Percentiles rank a stretch among this genome's conserved stretches.
These are phyloP conservation scores for Homarus americanus DNA, from an alignment of 1,140 invertebrate genomes.

Conservation along the genomic window DNA sequence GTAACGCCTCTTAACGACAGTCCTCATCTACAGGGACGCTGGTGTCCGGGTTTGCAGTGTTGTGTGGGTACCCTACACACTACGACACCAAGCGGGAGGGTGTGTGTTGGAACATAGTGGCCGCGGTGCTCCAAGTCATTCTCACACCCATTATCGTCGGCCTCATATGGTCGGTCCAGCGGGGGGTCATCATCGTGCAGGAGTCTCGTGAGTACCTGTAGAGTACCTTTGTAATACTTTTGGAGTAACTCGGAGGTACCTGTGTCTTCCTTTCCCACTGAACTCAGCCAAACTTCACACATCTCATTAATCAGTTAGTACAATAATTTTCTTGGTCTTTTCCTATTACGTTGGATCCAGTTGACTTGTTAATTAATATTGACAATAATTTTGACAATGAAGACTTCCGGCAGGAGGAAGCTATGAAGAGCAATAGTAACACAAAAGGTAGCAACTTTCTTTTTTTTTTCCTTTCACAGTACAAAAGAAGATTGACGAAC, in stretches of 20 bases:
- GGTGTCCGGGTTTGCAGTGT: constrained; percentile 44
- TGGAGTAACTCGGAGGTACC: neutral
- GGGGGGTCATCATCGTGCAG: constrained; percentile 67
- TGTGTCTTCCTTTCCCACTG: too few relatives aligned
- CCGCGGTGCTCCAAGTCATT: constrained; percentile 52
- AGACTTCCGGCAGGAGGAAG: too few relatives aligned
- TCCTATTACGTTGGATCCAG: neutral
- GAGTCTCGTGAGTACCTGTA: constrained; percentile 52
- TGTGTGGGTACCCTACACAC: constrained; percentile 47
- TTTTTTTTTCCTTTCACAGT: neutral
- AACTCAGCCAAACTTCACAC: too few relatives aligned
- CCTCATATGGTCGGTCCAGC: constrained; percentile 62
- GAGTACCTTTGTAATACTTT: neutral
- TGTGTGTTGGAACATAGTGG: constrained; percentile 60
- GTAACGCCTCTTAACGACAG: too few relatives aligned
- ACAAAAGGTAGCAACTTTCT: too few relatives aligned
- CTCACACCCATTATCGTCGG: constrained; percentile 63
- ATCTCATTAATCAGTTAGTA: neutral
- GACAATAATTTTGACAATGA: neutral
- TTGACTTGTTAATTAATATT: neutral
- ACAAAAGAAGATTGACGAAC: constrained; percentile 9
- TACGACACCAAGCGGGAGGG: constrained; percentile 18
- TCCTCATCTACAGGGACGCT: constrained; percentile 62
- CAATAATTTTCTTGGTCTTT: neutral
- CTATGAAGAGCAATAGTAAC: too few relatives aligned